Base-by-base conservation (phyloP, 2,888 invertebrate genomes). In the Cheilosia variabilis region DNA sequence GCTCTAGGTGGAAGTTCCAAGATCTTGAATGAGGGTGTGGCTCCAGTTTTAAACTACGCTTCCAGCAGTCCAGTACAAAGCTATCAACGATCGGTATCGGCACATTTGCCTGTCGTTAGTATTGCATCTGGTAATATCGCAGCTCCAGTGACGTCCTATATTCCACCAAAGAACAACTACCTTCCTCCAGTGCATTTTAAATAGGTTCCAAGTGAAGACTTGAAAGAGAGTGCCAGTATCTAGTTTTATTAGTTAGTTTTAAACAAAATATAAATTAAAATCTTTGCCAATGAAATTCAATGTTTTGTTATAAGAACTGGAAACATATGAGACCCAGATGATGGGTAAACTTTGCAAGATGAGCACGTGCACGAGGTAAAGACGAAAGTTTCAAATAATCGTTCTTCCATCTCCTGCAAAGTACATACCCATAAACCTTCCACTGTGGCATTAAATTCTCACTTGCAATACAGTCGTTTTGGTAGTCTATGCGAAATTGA, bases 1-100 rank as follows among this genome's bases (percentile, higher is more conserved):
- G 84, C 89, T 27, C 75, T 91, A 82, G 90, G 90, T 41, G 91
- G 91, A 53, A 84, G 88, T 9, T 89, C 91, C 2, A 89, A 88
- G 81, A 90, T 88, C 87, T 89, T 90, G 2, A 89, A 90, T 73
- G 91, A 90, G 78, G 91, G 91, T 52, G 72, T 89, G 22, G 91
- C 91, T 15, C 90, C 90, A n/a, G 90, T 91, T 1, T 68, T 90
- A 45, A 90, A 91, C 88, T 91, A 91, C 50, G 91, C 90, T 17
- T 91, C 90, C 0, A 71, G 41, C 17, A 58, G 87, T 27, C 87
- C 88, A 15, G 27, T 53, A 5, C 60, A 53, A 45, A 52, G 60
- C 13, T 6, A 37, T 9, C 47, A 50, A 4, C 43, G 43, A 10
- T 68, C 73, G 2, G 34, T 24, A 0, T 50, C 65, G 0, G 65